Evolutionary conservation across 2,113 vertebrate genomes (phyloP).

Genomic region (Arizona elegans): DNA sequence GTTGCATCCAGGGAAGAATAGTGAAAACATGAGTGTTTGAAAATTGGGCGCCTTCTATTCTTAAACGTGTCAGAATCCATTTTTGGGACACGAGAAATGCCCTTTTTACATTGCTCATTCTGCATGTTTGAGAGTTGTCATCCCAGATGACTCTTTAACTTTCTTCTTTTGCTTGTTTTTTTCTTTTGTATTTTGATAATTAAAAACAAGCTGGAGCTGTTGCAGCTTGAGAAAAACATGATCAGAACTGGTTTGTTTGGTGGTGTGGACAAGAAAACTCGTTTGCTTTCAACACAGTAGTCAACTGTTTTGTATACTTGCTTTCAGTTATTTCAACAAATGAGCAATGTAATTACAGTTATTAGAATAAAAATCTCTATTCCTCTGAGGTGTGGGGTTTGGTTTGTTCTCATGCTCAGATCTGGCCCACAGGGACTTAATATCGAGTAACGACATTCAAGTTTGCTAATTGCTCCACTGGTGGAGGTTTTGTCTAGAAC

Average conservation of each 20-base stretch:
- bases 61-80: constrained; percentile 60
- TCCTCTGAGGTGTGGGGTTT: constrained; percentile 67
- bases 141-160: constrained; percentile 56
- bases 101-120: constrained; percentile 73
- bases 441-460: constrained; percentile 57
- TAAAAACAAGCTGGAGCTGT: constrained; percentile 81
- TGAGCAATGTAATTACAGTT: constrained; percentile 92
- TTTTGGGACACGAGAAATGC: constrained; percentile 67
- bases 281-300: constrained; percentile 80
- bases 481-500: no score
- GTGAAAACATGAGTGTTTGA: constrained; percentile 59
- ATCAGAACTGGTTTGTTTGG: constrained; percentile 80
- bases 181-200: constrained; percentile 74
- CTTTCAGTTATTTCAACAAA: constrained; percentile 84
- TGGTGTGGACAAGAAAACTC: constrained; percentile 69
- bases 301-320: constrained; percentile 86
- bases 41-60: constrained; percentile 62
- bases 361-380: constrained; percentile 82
- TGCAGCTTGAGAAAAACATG: constrained; percentile 66
- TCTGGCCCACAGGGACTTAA: constrained; percentile 55
- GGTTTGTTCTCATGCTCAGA: constrained; percentile 60
- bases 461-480: no score
- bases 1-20: constrained; percentile 51
- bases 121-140: constrained; percentile 80
- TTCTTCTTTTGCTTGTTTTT: constrained; percentile 48